Conservation (phyloP, 2,888 invertebrate genomes). For the Acrobasis suavella region DNA sequence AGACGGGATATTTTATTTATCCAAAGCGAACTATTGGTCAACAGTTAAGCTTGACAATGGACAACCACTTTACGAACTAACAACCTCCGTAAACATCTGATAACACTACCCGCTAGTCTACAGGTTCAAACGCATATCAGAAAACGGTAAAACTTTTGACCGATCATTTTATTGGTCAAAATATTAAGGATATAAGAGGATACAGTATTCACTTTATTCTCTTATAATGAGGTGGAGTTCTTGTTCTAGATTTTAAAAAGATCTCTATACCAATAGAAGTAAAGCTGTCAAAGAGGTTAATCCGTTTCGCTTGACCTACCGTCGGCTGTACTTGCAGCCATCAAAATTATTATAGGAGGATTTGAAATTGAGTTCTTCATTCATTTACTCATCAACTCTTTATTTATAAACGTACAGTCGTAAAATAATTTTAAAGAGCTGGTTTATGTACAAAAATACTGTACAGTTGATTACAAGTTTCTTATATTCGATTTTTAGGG, state of each 20-base stretch:
- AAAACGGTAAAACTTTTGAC: background rate
- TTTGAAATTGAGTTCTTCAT: background rate
- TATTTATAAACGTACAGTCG: background rate
- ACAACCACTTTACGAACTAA: background rate
- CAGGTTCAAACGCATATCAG: background rate
- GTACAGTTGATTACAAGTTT: background rate
- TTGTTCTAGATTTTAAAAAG: background rate
- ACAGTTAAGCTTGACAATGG: too few relatives aligned
- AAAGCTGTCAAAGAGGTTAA: background rate
- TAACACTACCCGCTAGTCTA: background rate
- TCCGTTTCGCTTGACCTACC: background rate
- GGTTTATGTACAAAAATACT: background rate
- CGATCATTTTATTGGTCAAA: background rate
- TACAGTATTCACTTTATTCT: too few relatives aligned
- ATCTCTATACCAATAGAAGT: background rate
- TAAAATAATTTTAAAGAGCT: background rate
- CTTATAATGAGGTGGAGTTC: background rate
- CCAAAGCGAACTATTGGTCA: too few relatives aligned
- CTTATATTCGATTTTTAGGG: background rate
- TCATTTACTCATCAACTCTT: background rate
- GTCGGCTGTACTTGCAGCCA: background rate
- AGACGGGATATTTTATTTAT: too few relatives aligned
- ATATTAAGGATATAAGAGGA: too few relatives aligned
- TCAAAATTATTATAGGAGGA: background rate
- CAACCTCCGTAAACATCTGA: background rate